Evolutionary conservation across 2,113 vertebrate genomes (phyloP), one percentile per base, ranked within the genome.

Genomic region (Ophthalmolycus amberensis): DNA sequence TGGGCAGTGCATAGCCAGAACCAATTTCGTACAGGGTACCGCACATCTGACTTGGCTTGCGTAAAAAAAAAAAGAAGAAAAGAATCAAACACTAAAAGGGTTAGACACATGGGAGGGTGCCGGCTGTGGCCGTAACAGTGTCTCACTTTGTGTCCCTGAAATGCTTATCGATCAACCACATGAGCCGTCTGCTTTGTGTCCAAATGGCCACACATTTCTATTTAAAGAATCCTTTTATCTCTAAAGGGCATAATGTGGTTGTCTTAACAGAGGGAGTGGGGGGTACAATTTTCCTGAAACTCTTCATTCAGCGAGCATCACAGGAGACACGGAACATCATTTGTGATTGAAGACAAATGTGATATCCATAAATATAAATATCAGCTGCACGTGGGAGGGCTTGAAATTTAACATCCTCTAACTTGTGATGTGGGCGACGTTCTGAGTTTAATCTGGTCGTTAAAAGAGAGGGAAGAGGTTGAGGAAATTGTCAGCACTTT

Each of bases 191-290:
- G 34, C 68, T 42, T 44, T 52, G 16, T 73, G 71, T 71, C 66
- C 59, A 64, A 59, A 1, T 66, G 50, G 50, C 87, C 78, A 66
- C 67, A 58, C 70, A 3, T 83, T 82, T 86, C 75, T 91, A 74
- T 92, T 85, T 84, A 76, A 84, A 80, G 82, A 66, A 70, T 0
- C 52, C 85, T 88, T 90, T 90, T 54, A 89, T 90, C 86, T 81
- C n/a, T 40, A 82, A 90, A 89, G 84, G 82, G 77, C 84, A 82
- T 75, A 60, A 72, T 64, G 75, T 37, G 71, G 25, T 75, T 2
- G 56, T 80, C 60, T 69, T 38, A 59, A 56, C 63, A 59, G 76
- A 27, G 12, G 59, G 54, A 56, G 32, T 9, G 25, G 34, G 34
- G 37, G 18, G 38, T n/a, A 12, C 71, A 0, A n/a, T 48, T 69